These are phyloP conservation scores for Orthosia incerta DNA, from an alignment of 2,888 invertebrate species.

Conservation along the genomic window DNA sequence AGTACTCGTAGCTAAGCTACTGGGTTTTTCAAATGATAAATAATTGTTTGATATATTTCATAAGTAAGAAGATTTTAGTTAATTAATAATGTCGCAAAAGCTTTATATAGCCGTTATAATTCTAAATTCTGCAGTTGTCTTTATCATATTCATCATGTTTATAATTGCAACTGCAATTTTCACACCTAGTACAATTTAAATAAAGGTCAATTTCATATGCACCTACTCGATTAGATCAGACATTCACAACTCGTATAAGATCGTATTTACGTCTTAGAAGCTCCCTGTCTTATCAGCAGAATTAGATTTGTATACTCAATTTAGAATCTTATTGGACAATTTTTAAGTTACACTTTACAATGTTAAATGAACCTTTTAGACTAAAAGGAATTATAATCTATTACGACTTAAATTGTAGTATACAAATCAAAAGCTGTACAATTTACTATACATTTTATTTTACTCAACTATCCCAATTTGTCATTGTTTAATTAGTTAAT, in stretches of 20 bases:
- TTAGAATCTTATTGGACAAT: constrained; percentile 8
- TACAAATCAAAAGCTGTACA: constrained; percentile 41
- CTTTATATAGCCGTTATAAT: constrained; percentile 24
- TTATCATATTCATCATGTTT: background rate
- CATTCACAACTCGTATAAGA: constrained; percentile 32
- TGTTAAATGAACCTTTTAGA: background rate
- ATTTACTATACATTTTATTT: constrained; percentile 23
- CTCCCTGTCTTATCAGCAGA: constrained; percentile 47
- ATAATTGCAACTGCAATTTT: constrained; percentile 31
- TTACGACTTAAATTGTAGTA: constrained; percentile 18
- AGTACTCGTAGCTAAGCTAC: constrained; percentile 2
- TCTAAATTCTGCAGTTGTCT: background rate
- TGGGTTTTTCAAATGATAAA: background rate
- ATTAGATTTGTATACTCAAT: constrained; percentile 48
- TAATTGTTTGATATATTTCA: constrained; percentile 2
- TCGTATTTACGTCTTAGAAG: constrained; percentile 32
- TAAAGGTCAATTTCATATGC: constrained; percentile 43
- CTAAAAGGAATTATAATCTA: background rate
- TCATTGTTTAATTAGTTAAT: constrained; percentile 49
- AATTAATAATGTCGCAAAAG: background rate
- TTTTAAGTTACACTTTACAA: background rate
- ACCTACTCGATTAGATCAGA: constrained; percentile 37
- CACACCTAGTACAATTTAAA: constrained; percentile 10
- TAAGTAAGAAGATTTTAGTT: constrained; percentile 47
- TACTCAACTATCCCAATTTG: constrained; percentile 9